Base-by-base conservation (phyloP, 2,113 vertebrate species). In the Solenodon paradoxus region DNA sequence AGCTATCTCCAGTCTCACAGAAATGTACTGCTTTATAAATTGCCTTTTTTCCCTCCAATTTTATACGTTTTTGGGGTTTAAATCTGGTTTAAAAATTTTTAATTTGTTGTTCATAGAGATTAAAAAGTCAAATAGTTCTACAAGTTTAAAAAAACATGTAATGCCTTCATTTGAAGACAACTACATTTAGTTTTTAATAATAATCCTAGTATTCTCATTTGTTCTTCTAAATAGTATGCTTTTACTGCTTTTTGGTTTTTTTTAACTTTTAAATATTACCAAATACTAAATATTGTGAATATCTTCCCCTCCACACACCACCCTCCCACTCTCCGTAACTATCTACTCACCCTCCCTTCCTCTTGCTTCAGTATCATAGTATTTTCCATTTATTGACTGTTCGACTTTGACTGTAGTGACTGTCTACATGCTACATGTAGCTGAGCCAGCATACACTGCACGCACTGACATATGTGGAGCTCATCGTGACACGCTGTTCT, bases 21-120 rank as follows among this genome's bases (percentile, higher is more conserved):
- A 68, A 28, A 88, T 75, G 38, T 35, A 12, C 22, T 96, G 82
- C 35, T 95, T 85, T 75, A 47, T 79, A 91, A 74, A 87, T 47
- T 5, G 24, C 45, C 53, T 94, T 69, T 59, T 89, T n/a, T 71
- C 20, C n/a, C n/a, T 61, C 59, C 40, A 47, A 82, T 90, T 57
- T 32, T 4, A 51, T 42, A 51, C 13, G 40, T 13, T 51, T 77
- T 66, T 79, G 75, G 40, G 42, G 5, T 80, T 69, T 55, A 59
- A 49, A 32, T 78, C 59, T 84, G n/a, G 28, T 81, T 81, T 96
- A 80, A 86, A 74, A 38, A 55, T 78, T 87, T 28, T 11, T 64
- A 92, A 92, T 35, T 49, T 95, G 45, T 71, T 78, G 53, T 53
- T 72, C 19, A 57, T 28, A 81, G 24, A 72, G 16, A 53, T 61